Evolutionary conservation across 2,888 invertebrate species (phyloP).

Genomic region (Chymomyza caudatula): DNA sequence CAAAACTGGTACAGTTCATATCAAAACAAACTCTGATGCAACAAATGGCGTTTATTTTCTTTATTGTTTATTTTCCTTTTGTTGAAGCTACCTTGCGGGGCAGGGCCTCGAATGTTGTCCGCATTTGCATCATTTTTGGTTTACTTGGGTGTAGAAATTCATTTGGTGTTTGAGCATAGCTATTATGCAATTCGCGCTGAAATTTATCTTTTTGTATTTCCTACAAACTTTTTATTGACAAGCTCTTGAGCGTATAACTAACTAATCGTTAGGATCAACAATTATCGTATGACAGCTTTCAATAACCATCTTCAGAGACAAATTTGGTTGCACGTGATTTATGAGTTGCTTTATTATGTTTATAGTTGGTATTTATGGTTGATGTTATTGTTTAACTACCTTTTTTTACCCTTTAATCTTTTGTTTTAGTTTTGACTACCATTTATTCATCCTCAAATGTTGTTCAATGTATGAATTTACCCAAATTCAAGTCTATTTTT

Average conservation of each 20-base stretch:
- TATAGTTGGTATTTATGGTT: not conserved
- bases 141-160: not conserved
- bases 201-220: not conserved
- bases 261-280: constrained; percentile 18
- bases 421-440: constrained; percentile 7
- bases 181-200: not conserved
- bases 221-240: too few relatives aligned
- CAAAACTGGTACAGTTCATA: not conserved
- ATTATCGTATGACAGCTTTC: constrained; percentile 68
- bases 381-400: constrained; percentile 13
- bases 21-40: not conserved
- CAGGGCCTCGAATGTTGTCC: not conserved
- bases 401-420: constrained; percentile 4
- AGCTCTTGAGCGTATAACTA: not conserved
- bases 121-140: not conserved
- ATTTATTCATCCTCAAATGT: too few relatives aligned
- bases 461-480: too few relatives aligned
- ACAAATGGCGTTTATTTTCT: too few relatives aligned
- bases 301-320: constrained; percentile 38
- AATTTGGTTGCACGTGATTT: not conserved
- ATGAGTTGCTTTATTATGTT: too few relatives aligned
- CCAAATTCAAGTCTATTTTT: not conserved
- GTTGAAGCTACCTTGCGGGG: not conserved
- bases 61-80: not conserved
- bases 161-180: not conserved